Percentiles rank a stretch among this genome's conserved stretches.
These are phyloP conservation scores for Eciton burchellii DNA, from an alignment of 1,140 invertebrate species.

Conservation along the genomic window DNA sequence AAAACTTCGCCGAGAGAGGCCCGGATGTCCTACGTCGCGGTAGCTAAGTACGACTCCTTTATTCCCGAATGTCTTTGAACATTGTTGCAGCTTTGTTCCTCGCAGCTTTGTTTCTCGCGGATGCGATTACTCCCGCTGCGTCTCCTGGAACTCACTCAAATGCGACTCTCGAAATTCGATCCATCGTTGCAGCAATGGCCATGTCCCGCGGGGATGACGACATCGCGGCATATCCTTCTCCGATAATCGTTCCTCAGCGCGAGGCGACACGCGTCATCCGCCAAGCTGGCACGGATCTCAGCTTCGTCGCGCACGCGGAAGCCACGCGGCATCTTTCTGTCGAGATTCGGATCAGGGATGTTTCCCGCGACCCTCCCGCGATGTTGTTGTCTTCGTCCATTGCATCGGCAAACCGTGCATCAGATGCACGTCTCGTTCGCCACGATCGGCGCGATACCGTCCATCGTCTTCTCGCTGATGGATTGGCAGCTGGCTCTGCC, in stretches of 20 bases:
- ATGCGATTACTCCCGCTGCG: neutral
- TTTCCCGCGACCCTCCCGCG: neutral
- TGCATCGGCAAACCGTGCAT: constrained; percentile 32
- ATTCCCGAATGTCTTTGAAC: neutral
- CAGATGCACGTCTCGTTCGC: constrained; percentile 58
- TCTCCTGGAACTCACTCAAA: neutral
- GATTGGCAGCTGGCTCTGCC: constrained; percentile 16
- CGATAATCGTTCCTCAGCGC: neutral
- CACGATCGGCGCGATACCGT: neutral
- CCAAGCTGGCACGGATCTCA: neutral
- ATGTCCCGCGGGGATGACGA: neutral
- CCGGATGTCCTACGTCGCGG: neutral
- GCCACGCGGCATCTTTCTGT: neutral
- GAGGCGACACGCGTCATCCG: neutral
- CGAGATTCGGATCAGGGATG: too few relatives aligned
- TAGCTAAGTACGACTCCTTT: neutral
- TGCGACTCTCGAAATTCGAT: neutral
- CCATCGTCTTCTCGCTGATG: neutral
- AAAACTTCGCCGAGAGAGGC: neutral
- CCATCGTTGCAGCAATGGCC: neutral
- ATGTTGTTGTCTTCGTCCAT: neutral
- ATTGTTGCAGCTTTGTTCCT: neutral
- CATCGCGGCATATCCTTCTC: neutral
- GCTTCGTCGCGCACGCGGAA: neutral
- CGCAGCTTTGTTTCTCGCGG: neutral